Percentiles rank a stretch among this genome's conserved stretches.
These are phyloP conservation scores for Talpa occidentalis DNA, from an alignment of 2,113 vertebrate species.

Conservation along the genomic window DNA sequence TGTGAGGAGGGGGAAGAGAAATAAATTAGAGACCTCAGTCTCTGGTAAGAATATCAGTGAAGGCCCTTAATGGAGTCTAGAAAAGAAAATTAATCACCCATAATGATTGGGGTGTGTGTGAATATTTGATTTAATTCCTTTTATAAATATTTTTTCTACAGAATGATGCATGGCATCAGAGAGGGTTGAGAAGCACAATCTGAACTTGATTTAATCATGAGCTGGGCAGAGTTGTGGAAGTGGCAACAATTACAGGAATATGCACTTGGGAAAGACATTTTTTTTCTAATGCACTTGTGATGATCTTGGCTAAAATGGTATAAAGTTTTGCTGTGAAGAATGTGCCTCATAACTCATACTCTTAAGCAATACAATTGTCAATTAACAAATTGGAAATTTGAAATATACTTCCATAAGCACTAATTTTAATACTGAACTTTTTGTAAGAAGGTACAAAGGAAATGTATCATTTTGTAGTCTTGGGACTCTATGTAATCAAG, in stretches of 20 bases:
- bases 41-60: slow-evolving; percentile 78
- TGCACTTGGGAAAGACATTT: slow-evolving; percentile 45
- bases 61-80: slow-evolving; percentile 78
- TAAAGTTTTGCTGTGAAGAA: not conserved
- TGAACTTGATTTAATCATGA: slow-evolving; percentile 70
- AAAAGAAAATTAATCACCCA: slow-evolving; percentile 85
- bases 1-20: slow-evolving; percentile 28
- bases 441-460: slow-evolving; percentile 28
- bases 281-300: not conserved
- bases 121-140: slow-evolving; percentile 85
- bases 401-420: slow-evolving; percentile 44
- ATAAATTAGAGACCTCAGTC: slow-evolving; percentile 82
- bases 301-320: slow-evolving; percentile 50
- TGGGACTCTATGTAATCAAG: slow-evolving; percentile 33
- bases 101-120: slow-evolving; percentile 82
- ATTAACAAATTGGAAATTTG: slow-evolving; percentile 69
- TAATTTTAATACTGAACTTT: slow-evolving; percentile 59
- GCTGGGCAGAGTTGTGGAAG: not conserved
- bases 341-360: not conserved
- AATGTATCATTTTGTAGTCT: slow-evolving; percentile 51
- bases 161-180: slow-evolving; percentile 72
- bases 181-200: slow-evolving; percentile 69
- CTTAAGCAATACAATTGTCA: slow-evolving; percentile 43
- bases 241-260: slow-evolving; percentile 48
- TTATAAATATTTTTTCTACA: slow-evolving; percentile 84